A percentile compares a stretch with the other conserved stretches of the same genome.
These are phyloP conservation scores for Lingula anatina DNA, from an alignment of 2,888 invertebrate genomes.

Conservation along the genomic window DNA sequence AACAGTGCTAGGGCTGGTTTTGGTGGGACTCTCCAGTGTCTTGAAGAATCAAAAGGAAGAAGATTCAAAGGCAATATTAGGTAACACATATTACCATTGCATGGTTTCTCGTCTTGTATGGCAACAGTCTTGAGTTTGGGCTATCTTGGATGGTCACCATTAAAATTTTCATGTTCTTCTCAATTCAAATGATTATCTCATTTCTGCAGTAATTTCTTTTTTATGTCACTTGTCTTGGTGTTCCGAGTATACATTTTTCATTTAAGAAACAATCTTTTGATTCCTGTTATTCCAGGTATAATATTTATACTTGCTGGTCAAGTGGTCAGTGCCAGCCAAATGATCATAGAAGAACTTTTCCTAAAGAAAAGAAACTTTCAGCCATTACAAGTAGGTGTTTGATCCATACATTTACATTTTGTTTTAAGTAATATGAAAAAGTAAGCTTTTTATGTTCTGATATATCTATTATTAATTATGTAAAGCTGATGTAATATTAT, in stretches of 20 bases:
- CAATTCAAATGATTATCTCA: too few relatives aligned
- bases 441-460: too few relatives aligned
- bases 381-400: conserved; percentile 24
- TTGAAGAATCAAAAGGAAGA: conserved; percentile 22
- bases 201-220: too few relatives aligned
- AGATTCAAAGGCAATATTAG: conserved; percentile 26
- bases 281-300: conserved; percentile 38
- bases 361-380: conserved; percentile 36
- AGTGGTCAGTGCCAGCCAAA: conserved; percentile 41
- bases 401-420: neutral
- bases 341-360: conserved; percentile 41
- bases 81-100: conserved; percentile 11
- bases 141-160: too few relatives aligned
- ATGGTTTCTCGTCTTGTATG: too few relatives aligned
- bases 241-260: too few relatives aligned
- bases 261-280: too few relatives aligned
- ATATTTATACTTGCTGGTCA: conserved; percentile 34
- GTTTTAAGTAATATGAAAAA: neutral
- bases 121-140: too few relatives aligned
- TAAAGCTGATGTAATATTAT: too few relatives aligned
- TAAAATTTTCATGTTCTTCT: too few relatives aligned
- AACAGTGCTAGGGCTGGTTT: conserved; percentile 33
- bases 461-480: too few relatives aligned
- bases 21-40: conserved; percentile 42
- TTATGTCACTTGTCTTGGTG: too few relatives aligned